Evolutionary conservation across 2,797 vertebrate species (phyloP).

Genomic region (Silurus lanzhouensis): DNA sequence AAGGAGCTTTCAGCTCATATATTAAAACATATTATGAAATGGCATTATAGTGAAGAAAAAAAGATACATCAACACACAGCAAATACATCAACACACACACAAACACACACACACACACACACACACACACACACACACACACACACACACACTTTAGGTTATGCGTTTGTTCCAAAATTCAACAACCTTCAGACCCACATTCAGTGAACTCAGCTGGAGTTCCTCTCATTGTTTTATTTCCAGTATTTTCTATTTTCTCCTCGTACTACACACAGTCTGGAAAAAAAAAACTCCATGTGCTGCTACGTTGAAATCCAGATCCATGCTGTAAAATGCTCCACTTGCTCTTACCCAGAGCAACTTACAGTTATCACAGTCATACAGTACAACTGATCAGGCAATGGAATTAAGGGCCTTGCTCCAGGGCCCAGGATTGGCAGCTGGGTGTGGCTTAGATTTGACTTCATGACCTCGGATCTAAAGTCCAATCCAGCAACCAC

Average conservation of each 20-base stretch:
- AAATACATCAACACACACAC: conserved; percentile 33
- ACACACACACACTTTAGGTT: neutral
- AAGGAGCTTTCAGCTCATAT: neutral
- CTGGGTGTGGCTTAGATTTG: no score
- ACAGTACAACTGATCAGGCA: no score
- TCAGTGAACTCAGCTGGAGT: neutral
- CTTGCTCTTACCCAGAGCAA: no score
- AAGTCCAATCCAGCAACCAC: no score
- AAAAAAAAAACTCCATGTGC: no score
- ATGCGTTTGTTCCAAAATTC: no score
- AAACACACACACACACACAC: conserved; percentile 4
- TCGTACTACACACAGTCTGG: neutral
- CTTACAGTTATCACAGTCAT: no score
- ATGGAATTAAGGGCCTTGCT: no score
- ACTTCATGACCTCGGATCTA: no score
- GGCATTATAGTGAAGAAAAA: conserved; percentile 60
- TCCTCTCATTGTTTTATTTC: neutral
- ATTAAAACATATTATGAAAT: conserved; percentile 59
- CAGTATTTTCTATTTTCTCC: neutral
- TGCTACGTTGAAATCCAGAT: neutral
- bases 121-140: conserved; percentile 45
- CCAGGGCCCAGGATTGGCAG: no score
- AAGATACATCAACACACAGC: conserved; percentile 14
- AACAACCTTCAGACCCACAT: neutral
- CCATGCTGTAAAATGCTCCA: no score